Evolutionary conservation across 2,113 vertebrate species (phyloP).

Genomic region (Peucedramus taeniatus): DNA sequence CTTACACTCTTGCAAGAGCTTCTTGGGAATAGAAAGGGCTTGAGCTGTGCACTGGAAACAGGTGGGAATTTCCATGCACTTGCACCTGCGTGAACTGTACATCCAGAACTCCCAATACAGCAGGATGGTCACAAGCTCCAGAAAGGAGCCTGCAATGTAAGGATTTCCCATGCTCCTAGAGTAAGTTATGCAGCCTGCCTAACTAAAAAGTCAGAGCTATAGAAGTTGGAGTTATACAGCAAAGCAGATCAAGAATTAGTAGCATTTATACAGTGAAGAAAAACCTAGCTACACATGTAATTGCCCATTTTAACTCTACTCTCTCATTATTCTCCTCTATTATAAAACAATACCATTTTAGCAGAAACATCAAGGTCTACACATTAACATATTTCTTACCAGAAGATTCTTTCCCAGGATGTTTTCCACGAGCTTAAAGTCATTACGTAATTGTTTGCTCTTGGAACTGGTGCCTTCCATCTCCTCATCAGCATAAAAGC

Average conservation of each 20-base stretch:
- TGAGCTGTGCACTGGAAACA: neutral
- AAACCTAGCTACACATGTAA: neutral
- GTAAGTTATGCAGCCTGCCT: neutral
- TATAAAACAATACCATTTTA: neutral
- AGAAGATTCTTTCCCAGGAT: slow-evolving; percentile 90
- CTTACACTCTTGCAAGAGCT: neutral
- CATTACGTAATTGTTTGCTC: slow-evolving; percentile 90
- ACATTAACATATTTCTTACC: slow-evolving; percentile 74
- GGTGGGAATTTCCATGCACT: neutral
- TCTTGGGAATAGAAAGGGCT: neutral
- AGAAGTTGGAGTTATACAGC: neutral
- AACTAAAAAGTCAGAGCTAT: neutral
- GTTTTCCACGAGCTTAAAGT: slow-evolving; percentile 97
- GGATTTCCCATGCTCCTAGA: neutral
- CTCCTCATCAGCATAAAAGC: slow-evolving; percentile 96
- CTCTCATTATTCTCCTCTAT: neutral
- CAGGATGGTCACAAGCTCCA: neutral
- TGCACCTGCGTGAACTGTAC: neutral
- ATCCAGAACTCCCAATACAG: neutral
- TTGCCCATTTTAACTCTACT: neutral
- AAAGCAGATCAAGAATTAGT: neutral
- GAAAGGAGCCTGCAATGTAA: neutral
- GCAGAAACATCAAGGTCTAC: neutral
- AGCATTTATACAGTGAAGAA: neutral
- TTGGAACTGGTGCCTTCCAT: slow-evolving; percentile 91